Evolutionary conservation across 2,888 invertebrate species (phyloP).

Genomic region (Spatulosminthurus flaviceps): DNA sequence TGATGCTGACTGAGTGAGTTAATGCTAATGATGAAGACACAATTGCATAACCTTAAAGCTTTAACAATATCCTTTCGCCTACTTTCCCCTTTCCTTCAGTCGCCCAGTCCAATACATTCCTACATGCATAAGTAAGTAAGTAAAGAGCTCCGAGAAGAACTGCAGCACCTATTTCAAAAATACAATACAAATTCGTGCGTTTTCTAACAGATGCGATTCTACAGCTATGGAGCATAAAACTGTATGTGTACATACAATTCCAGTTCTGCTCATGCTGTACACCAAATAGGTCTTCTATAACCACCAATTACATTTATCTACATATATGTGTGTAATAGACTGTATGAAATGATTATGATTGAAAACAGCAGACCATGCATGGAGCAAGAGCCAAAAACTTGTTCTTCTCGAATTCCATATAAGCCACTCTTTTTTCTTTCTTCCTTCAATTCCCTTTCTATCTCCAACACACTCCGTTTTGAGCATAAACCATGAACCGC

Average conservation of each 20-base stretch:
- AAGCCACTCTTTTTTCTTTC: background rate
- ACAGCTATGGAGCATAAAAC: too few species aligned
- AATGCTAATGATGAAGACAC: constrained; percentile 21
- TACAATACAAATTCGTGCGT: background rate
- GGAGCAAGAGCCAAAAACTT: constrained; percentile 3
- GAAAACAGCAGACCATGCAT: background rate
- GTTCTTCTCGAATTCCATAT: background rate
- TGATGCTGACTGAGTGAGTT: constrained; percentile 24
- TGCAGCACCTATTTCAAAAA: too few species aligned
- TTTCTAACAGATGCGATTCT: too few species aligned
- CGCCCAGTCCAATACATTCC: too few species aligned
- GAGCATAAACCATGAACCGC: background rate
- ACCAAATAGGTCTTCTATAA: too few species aligned
- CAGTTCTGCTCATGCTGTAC: too few species aligned
- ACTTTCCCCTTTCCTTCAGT: background rate
- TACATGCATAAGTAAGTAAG: too few species aligned
- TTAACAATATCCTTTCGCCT: background rate
- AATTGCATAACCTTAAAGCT: background rate
- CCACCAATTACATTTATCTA: background rate
- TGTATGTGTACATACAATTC: too few species aligned
- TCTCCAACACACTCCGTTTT: too few species aligned
- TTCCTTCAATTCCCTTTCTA: background rate
- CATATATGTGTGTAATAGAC: background rate
- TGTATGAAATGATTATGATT: background rate
- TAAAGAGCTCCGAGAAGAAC: too few species aligned